Evolutionary conservation across 2,888 invertebrate genomes (phyloP), one percentile per base, ranked within the genome.

Genomic region (Philereme transversata): DNA sequence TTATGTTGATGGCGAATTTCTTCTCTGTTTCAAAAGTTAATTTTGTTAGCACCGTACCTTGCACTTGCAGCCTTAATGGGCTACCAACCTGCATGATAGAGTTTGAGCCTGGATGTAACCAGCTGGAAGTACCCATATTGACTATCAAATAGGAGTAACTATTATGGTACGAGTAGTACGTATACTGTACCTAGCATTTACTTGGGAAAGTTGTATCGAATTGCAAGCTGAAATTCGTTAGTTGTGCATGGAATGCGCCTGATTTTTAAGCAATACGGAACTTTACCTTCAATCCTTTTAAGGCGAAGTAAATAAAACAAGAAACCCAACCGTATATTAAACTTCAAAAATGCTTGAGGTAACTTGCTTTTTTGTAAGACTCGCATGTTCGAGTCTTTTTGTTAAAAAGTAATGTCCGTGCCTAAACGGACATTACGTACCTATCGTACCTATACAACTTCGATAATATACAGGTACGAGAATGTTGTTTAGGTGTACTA

Each of bases 181-280:
- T 3, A 22, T 22, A 22, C 22, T n/a, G 36, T 36, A 7, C 36
- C 36, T 7, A 50, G 6, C 41, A 33, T 44, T 45, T 33, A 22
- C 22, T 22, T 49, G 22, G 22, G 46, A 8, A 49, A 57, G 8
- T 43, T 51, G 54, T 49, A 54, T 47, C 46, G 11, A 50, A 38
- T 54, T 54, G 55, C 53, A 48, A 57, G 44, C 44, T 61, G 52
- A 57, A 62, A 22, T 55, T 51, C 36, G 58, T 55, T 59, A 47
- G 58, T 55, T 59, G 43, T 58, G 62, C 62, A 63, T 63, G 62
- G 59, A 59, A 63, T 63, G 62, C 46, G 59, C 62, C 49, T 63
- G 49, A 44, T 52, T 45, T 62, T 54, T 53, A 50, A 46, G 38
- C 48, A 54, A 57, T 36, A 45, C 45, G 50, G 53, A 54, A 57